Percentiles rank a stretch among this genome's conserved stretches.
phyloP scores from a whole-genome alignment of 2,888 invertebrate species.

The Trisateles emortualis region DNA sequence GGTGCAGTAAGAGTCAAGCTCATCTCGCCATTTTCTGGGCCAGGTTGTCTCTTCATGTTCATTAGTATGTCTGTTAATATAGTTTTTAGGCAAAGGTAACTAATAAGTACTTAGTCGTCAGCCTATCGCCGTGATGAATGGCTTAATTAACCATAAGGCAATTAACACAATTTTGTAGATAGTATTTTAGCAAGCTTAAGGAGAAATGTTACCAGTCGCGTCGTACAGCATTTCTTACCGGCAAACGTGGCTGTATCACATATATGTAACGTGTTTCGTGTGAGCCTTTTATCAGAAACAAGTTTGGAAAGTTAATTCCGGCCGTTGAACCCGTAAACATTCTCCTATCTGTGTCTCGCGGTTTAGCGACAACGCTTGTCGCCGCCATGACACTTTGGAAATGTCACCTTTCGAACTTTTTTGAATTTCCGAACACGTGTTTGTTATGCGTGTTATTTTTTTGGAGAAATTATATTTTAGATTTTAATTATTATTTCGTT shows the following conservation, averaged over 20 bases:
- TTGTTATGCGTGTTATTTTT: slow-evolving; percentile 18
- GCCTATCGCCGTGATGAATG: slow-evolving; percentile 2
- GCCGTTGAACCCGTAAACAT: slow-evolving; percentile 72
- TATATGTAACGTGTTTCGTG: slow-evolving; percentile 57
- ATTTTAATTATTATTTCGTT: background rate
- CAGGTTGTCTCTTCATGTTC: too few relatives aligned
- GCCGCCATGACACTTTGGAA: slow-evolving; percentile 23
- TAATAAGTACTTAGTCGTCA: background rate
- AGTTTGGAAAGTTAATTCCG: slow-evolving; percentile 80
- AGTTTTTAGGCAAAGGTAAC: background rate
- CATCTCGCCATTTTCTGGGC: too few relatives aligned
- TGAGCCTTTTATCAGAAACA: slow-evolving; percentile 72
- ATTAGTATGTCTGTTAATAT: too few relatives aligned
- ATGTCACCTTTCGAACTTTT: slow-evolving; percentile 35
- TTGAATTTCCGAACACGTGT: slow-evolving; percentile 32
- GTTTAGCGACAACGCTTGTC: slow-evolving; percentile 55
- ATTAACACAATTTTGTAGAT: background rate
- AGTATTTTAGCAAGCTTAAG: slow-evolving; percentile 7
- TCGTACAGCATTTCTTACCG: slow-evolving; percentile 42
- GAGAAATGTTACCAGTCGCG: slow-evolving; percentile 19
- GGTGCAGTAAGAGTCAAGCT: too few relatives aligned
- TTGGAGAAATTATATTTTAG: slow-evolving; percentile 24
- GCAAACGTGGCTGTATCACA: slow-evolving; percentile 40
- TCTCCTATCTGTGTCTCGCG: slow-evolving; percentile 69
- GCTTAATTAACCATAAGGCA: background rate